Evolutionary conservation across 2,113 vertebrate species (phyloP), one percentile per base, ranked within the genome.

Genomic region (Hypomesus transpacificus): DNA sequence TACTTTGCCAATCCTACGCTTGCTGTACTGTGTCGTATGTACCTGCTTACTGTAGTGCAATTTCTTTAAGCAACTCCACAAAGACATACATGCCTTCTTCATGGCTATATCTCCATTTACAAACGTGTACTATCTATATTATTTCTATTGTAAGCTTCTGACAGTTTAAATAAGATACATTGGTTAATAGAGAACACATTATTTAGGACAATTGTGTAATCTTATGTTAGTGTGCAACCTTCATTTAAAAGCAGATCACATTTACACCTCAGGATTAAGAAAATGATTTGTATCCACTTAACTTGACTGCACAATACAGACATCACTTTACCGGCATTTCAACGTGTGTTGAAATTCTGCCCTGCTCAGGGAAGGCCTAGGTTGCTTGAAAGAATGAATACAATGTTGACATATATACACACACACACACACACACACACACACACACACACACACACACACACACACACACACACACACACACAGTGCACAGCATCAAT

Each of bases 231-330:
- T 73, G 78, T 64, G 18, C 68, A 71, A 16, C 17, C 70, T 78
- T 77, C 62, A 81, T 75, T 81, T 79, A 77, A 81, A 71, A 73
- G 69, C 70, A 77, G 68, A 66, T 73, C 62, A 68, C 77, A 70
- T 70, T 72, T 77, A 83, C 81, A 83, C 81, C 86, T 87, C 86
- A 87, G 86, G 86, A 86, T 79, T 80, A 77, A 75, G 73, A 82
- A 81, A 78, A 75, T 21, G 63, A 65, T 76, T 67, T 70, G 71
- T 74, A 50, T 65, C 26, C 75, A 74, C 68, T 80, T 77, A 85
- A 82, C 74, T 80, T 86, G 80, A 87, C 82, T 86, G 86, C 86
- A 87, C 86, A 87, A 86, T 75, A 87, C 77, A 81, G 77, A 73
- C 82, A 83, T 87, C 86, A 83, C 86, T 87, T 87, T 87, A 87